Percentiles rank a stretch among this genome's conserved stretches.
Evolutionary conservation across 2,113 vertebrate species (phyloP).

Genomic region (Strix aluco): DNA sequence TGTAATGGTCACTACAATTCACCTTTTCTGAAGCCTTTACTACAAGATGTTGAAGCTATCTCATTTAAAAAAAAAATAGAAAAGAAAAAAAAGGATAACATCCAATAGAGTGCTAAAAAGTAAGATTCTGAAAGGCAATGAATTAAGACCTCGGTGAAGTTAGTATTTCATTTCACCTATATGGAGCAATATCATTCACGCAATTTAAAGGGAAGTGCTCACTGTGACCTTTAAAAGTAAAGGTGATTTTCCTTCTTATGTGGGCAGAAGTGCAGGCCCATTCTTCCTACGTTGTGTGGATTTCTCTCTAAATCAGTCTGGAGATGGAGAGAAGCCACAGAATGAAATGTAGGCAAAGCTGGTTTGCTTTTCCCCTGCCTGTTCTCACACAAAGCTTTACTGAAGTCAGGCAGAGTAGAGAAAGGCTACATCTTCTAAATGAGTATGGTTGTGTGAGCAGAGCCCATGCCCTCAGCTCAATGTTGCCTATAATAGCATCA

Average conservation of each 20-base stretch:
- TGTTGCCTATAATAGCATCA: not conserved
- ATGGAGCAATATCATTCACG: not conserved
- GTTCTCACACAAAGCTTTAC: not conserved
- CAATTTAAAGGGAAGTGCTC: not conserved
- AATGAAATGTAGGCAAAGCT: not conserved
- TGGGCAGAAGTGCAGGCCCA: not conserved
- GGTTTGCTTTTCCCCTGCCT: not conserved
- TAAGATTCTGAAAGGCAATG: not conserved
- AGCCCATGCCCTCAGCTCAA: not conserved
- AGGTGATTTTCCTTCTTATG: not conserved
- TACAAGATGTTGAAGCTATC: not conserved
- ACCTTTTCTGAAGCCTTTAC: not conserved
- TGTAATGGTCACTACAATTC: not conserved
- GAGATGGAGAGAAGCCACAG: not conserved
- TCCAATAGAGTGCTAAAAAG: not conserved
- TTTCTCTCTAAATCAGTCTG: not conserved
- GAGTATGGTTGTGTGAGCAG: accelerated
- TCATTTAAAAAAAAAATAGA: not conserved
- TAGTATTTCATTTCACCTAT: not conserved
- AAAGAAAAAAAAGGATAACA: not conserved
- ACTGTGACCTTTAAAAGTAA: not conserved
- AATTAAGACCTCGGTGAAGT: not conserved
- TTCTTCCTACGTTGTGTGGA: not conserved
- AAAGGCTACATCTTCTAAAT: not conserved
- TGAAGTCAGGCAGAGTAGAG: not conserved